Conservation (phyloP, 2,113 vertebrate species). For the Chaetops frenatus region DNA sequence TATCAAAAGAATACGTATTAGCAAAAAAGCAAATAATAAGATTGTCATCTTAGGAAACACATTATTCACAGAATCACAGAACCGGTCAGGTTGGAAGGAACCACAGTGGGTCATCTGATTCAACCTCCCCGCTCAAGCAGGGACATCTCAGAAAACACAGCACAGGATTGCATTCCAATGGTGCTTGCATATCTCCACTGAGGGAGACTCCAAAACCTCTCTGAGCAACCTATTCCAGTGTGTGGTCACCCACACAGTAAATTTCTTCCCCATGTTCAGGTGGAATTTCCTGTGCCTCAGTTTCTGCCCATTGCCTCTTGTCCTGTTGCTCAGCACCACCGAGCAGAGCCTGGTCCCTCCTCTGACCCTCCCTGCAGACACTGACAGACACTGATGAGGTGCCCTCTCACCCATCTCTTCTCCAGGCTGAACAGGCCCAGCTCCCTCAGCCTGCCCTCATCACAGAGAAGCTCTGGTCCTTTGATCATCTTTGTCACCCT, state of each 20-base stretch:
- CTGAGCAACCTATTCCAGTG: neutral
- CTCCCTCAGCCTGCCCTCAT: neutral
- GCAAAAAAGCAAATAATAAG: neutral
- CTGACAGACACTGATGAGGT: neutral
- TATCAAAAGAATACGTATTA: neutral
- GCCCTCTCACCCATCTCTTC: rapidly evolving
- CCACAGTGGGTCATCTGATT: neutral
- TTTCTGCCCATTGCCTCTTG: rapidly evolving
- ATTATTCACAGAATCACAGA: neutral
- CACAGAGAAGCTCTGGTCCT: neutral
- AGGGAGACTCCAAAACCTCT: neutral
- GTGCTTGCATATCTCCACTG: neutral
- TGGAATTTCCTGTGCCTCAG: too few relatives aligned
- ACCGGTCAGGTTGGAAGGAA: neutral
- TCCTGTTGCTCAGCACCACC: rapidly evolving
- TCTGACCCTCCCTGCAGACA: neutral
- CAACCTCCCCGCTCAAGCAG: neutral
- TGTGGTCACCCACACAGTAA: too few relatives aligned
- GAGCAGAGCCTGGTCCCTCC: neutral
- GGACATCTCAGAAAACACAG: neutral
- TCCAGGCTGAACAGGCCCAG: rapidly evolving
- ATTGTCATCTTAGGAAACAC: neutral
- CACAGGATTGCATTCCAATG: rapidly evolving
- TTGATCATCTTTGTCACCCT: neutral
- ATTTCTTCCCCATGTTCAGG: neutral